phyloP scores from a whole-genome alignment of 2,113 vertebrate species.

The Falco punctatus region DNA sequence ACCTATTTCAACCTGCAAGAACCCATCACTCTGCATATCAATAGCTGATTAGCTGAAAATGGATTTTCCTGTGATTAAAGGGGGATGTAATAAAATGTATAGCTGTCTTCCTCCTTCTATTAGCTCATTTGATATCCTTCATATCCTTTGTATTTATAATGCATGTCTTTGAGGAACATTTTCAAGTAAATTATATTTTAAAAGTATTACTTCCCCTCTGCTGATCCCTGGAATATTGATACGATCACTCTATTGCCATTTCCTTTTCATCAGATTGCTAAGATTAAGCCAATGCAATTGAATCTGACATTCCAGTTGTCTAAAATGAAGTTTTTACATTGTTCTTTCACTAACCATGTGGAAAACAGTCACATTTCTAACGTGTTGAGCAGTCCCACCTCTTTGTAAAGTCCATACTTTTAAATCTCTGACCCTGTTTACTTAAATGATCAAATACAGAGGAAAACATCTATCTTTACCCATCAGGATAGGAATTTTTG shows the following conservation, averaged over 20 bases:
- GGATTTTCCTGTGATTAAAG: slow-evolving; percentile 21
- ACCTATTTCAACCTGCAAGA: not conserved
- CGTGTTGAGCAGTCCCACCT: not conserved
- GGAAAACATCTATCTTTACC: not conserved
- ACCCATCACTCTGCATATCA: not conserved
- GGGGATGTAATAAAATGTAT: not conserved
- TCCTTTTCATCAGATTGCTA: not conserved
- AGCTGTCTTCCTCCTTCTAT: not conserved
- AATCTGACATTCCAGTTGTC: not conserved
- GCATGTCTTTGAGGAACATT: not conserved
- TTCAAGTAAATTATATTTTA: slow-evolving; percentile 13
- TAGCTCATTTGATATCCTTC: not conserved
- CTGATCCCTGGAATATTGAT: not conserved
- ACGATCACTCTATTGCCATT: not conserved
- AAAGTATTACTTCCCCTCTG: slow-evolving; percentile 32
- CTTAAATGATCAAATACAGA: not conserved
- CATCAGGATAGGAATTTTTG: not conserved
- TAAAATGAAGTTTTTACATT: not conserved
- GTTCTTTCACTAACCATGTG: not conserved
- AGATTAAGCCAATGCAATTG: not conserved
- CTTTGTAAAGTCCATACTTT: not conserved
- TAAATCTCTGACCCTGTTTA: not conserved
- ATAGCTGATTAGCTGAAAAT: slow-evolving; percentile 11
- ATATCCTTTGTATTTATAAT: slow-evolving; percentile 10
- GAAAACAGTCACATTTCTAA: not conserved